Evolutionary conservation across 2,113 vertebrate genomes (phyloP), one percentile per base, ranked within the genome.

Genomic region (Gnathonemus longibarbis): DNA sequence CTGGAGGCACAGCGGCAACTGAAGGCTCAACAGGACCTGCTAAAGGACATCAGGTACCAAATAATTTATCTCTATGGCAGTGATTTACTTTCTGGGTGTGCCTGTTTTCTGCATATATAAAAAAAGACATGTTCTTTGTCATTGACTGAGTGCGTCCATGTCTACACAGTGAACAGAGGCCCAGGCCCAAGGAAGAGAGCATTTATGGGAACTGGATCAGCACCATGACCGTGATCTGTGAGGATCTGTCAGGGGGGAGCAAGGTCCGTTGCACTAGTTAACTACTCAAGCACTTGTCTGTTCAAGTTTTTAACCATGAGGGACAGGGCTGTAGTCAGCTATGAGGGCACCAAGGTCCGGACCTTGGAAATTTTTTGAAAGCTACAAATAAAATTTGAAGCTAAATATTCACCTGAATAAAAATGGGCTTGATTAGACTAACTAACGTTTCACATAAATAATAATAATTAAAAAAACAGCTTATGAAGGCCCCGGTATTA

Each of bases 171-270:
- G 90, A 93, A 56, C 91, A 94, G 70, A 93, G 93, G 90, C 93
- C 93, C 5, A 92, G 91, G 45, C 89, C 92, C 56, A 91, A 93
- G 46, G 94, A 96, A 39, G 96, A 96, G 56, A 93, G 90, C 3
- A 91, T 96, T 91, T 96, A 96, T 74, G 92, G 95, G 48, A 96
- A 96, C 92, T 96, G 96, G 95, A 95, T 96, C 92, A 93, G 93
- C 42, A 93, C 95, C 88, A 95, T 96, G 94, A 93, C 92, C 0
- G 91, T 92, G 66, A 95, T 96, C 91, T 96, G 94, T 91, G 92
- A 94, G 0, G 93, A 96, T 91, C 93, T 96, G 53, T 92, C 89
- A 6, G 84, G 91, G 0, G 93, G 92, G 45, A 91, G 91, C 17
- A 77, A 93, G 92, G 95, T 96, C 85, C 90, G 50, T 24, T 13